A percentile compares a stretch with the other conserved stretches of the same genome.
Conservation (phyloP, 2,113 vertebrate genomes). For the Oostethus manadensis region DNA sequence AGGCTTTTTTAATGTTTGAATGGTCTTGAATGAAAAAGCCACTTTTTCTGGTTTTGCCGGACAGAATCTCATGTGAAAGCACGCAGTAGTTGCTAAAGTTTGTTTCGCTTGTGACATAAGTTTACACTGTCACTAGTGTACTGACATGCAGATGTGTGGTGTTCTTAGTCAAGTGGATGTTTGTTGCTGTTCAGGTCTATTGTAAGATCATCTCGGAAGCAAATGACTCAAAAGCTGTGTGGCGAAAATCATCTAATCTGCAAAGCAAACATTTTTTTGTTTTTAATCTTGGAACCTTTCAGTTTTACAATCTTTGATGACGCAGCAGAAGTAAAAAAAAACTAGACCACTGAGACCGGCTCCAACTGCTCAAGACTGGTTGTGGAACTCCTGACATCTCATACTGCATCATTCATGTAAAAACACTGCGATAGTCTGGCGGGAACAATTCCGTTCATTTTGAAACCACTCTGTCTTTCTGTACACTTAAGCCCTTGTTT, state of each 20-base stretch:
- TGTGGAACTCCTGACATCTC: background rate
- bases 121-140: no score
- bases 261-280: background rate
- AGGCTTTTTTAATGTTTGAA: no score
- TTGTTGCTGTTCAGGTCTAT: constrained; percentile 69
- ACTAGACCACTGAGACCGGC: constrained; percentile 30
- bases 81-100: no score
- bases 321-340: constrained; percentile 26
- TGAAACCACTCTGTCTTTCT: constrained; percentile 20
- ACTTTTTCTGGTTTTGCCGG: no score
- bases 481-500: constrained; percentile 4
- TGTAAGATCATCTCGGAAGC: constrained; percentile 41
- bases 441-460: constrained; percentile 29
- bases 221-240: constrained; percentile 11
- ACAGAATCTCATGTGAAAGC: no score
- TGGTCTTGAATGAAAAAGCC: no score
- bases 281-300: constrained; percentile 49
- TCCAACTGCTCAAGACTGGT: constrained; percentile 22
- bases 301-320: constrained; percentile 21
- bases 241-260: background rate
- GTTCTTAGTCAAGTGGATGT: no score
- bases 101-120: no score
- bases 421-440: constrained; percentile 34
- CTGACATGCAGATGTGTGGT: no score
- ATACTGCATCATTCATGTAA: constrained; percentile 7